Percentiles rank a stretch among this genome's conserved stretches.
Evolutionary conservation across 1,140 invertebrate genomes (phyloP).

Genomic region (Battus philenor): DNA sequence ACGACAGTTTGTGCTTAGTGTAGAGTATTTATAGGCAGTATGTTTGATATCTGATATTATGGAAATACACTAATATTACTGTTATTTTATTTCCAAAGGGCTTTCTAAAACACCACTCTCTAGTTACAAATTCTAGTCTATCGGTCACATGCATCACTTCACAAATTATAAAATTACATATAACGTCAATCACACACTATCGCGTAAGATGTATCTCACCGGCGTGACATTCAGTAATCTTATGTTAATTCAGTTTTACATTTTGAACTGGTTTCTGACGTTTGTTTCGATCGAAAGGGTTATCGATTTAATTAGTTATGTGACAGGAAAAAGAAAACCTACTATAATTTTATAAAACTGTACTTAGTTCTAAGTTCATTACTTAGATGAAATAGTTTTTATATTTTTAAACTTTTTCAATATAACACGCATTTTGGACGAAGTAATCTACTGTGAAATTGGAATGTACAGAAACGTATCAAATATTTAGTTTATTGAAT

Average conservation of each 20-base stretch:
- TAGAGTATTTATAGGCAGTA: no score
- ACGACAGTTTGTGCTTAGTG: no score
- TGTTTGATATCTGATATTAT: no score
- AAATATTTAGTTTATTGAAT: no score
- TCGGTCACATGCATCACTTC: slow-evolving; percentile 20
- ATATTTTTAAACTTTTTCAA: no score
- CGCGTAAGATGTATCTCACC: slow-evolving; percentile 35
- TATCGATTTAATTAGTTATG: slow-evolving; percentile 32
- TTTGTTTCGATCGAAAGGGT: slow-evolving; percentile 21
- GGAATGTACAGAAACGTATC: no score
- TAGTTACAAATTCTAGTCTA: slow-evolving; percentile 1
- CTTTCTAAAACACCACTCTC: not conserved
- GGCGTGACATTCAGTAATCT: slow-evolving; percentile 25
- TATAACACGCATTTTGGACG: no score
- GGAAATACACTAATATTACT: no score
- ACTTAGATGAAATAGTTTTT: no score
- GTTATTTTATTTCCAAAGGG: no score
- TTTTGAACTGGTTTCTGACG: slow-evolving; percentile 29
- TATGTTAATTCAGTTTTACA: slow-evolving; percentile 35
- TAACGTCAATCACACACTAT: slow-evolving; percentile 42
- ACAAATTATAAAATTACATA: slow-evolving; percentile 45
- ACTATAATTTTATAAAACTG: not conserved
- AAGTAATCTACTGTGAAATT: no score
- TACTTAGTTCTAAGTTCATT: no score
- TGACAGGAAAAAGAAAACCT: not conserved